Conservation (phyloP, 2,797 vertebrate species). For the Euphonia xanthogaster region DNA sequence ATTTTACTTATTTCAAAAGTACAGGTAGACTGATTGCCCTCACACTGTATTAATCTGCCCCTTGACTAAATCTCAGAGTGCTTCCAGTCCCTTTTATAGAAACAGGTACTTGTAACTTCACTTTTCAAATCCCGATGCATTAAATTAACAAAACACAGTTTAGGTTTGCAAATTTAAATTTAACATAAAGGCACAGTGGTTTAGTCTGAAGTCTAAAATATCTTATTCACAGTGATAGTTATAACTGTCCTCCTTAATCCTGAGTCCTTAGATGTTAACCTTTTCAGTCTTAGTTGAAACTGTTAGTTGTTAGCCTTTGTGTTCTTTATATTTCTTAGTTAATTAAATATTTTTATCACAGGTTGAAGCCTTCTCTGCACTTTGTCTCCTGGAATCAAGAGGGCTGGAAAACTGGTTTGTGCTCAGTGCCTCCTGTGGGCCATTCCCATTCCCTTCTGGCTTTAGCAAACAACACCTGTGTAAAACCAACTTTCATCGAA, state of each 20-base stretch:
- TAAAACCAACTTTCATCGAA: slow-evolving; percentile 87
- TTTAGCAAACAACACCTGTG: slow-evolving; percentile 94
- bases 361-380: slow-evolving; percentile 86
- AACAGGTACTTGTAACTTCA: neutral
- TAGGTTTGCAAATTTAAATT: neutral
- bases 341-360: slow-evolving; percentile 60
- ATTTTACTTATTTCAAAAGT: neutral
- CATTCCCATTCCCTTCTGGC: slow-evolving; percentile 90
- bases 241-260: neutral
- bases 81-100: neutral
- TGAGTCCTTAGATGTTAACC: neutral
- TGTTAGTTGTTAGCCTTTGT: neutral
- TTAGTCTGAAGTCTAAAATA: neutral
- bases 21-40: neutral
- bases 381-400: slow-evolving; percentile 97
- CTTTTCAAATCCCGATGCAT: neutral
- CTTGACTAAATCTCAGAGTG: neutral
- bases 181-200: neutral
- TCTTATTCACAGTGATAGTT: neutral
- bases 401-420: slow-evolving; percentile 95
- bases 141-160: neutral
- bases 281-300: neutral
- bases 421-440: slow-evolving; percentile 91
- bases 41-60: neutral
- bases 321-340: neutral